Base-by-base conservation (phyloP, 2,888 invertebrate species). In the Lydus trimaculatus region DNA sequence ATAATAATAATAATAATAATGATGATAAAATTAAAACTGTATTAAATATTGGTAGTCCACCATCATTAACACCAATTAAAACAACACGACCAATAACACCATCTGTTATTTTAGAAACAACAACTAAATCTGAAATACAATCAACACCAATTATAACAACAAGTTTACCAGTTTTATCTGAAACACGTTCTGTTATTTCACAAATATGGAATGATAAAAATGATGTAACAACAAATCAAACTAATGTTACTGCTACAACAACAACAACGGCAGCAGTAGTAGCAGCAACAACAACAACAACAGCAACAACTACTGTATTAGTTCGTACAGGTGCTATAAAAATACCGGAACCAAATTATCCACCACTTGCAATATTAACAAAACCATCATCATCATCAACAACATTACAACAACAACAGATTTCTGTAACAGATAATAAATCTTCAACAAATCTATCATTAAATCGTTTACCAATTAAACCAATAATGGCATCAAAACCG, bases 401-500 rank as follows among this genome's bases (percentile, higher is more conserved):
- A 39, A 39, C 39, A 39, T n/a, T n/a, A 39, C 39, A n/a, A 33
- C 33, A 33, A 33, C 33, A 33, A 33, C 33, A 9, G 33, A 9
- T 33, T 33, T 13, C 33, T 11, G 9, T 33, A 36, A 36, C 11
- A 4, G 36, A 36, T 13, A 17, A 5, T 6, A n/a, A 43, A 43
- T 13, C 15, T 15, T 15, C 43, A 43, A 70, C 73, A 13, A 74
- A 66, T 64, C 80, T 87, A 66, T 87, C 88, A 78, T 86, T 88
- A 67, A 89, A 87, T 77, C 82, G 90, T 60, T 82, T 90, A 68
- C 89, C 90, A 31, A 88, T 89, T 56, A 88, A 89, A 28, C 88
- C 90, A 48, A 87, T 90, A 31, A 83, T 90, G 75, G 88, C 88
- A 75, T 85, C 89, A 7, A 90, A 90, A 82, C 88, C 89, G 71